Percentiles rank a stretch among this genome's conserved stretches.
These are phyloP conservation scores for Bos taurus DNA, from an alignment of 2,113 vertebrate genomes.

Conservation along the genomic window ARS-UCD2.0 NC_037345.1:47759501-47760000, in stretches of 20 bases:
- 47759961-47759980: conserved; percentile 60
- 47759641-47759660: conserved; percentile 72
- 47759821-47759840: conserved; percentile 68
- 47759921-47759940: conserved; percentile 72
- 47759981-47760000: background rate
- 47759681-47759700: conserved; percentile 60
- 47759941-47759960: conserved; percentile 67
- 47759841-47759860: conserved; percentile 67
- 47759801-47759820: conserved; percentile 76
- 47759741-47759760: conserved; percentile 68
- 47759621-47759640: conserved; percentile 67
- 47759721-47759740: conserved; percentile 46
- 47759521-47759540: conserved; percentile 66
- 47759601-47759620: background rate
- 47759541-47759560: conserved; percentile 69
- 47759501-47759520: conserved; percentile 37
- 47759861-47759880: conserved; percentile 71
- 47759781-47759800: conserved; percentile 74
- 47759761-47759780: conserved; percentile 73
- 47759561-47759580: conserved; percentile 26
- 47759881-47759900: conserved; percentile 60
- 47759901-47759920: conserved; percentile 72
- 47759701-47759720: conserved; percentile 33
- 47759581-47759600: conserved; percentile 41
- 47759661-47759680: conserved; percentile 68